phyloP scores from a whole-genome alignment of 2,113 vertebrate species.

The Litocranius walleri region DNA sequence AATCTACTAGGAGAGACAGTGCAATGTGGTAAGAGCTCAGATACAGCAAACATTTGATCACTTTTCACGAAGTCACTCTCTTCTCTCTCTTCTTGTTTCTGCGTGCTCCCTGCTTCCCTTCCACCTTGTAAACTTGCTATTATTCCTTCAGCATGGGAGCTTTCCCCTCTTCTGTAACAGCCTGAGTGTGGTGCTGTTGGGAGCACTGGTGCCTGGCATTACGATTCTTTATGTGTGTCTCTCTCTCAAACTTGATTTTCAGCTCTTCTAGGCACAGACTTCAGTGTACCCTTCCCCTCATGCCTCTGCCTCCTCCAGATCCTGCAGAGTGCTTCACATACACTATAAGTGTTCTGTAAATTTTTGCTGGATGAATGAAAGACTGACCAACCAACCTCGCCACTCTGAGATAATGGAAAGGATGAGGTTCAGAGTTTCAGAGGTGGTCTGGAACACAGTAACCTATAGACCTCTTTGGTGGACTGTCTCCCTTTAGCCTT shows the following conservation, averaged over 20 bases:
- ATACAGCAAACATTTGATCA: neutral
- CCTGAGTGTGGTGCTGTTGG: neutral
- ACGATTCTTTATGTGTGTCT: neutral
- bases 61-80: neutral
- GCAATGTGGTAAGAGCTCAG: neutral
- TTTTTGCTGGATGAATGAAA: neutral
- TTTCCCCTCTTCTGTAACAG: neutral
- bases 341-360: neutral
- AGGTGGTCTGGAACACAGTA: neutral
- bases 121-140: neutral
- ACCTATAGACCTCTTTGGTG: neutral
- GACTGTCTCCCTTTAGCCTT: neutral
- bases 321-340: neutral
- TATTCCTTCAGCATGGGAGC: neutral
- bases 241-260: neutral
- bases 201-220: neutral
- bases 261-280: neutral
- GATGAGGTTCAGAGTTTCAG: neutral
- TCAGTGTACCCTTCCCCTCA: neutral
- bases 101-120: neutral
- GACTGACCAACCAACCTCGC: neutral
- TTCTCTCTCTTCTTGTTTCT: neutral
- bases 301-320: neutral
- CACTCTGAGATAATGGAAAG: neutral
- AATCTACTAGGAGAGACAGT: neutral